Percentiles rank a stretch among this genome's conserved stretches.
phyloP scores from a whole-genome alignment of 92 coral and sea anemone species.

The Phenganax marumi region DNA sequence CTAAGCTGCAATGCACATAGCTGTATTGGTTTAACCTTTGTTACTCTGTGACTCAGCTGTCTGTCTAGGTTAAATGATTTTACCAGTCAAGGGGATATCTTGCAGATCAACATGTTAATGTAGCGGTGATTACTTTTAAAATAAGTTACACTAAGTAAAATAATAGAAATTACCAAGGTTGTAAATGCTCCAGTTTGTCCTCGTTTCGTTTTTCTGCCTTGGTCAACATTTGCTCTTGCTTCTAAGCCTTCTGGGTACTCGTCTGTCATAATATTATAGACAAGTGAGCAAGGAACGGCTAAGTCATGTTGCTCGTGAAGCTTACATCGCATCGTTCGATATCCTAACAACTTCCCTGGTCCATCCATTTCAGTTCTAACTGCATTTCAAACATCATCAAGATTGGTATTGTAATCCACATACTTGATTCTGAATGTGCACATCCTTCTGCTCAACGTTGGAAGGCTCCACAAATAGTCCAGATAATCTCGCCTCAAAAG shows the following conservation, averaged over 20 bases:
- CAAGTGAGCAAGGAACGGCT: conserved; percentile 55
- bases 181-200: conserved; percentile 49
- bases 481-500: too few species aligned
- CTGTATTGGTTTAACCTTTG: too few species aligned
- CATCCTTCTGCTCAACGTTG: too few species aligned
- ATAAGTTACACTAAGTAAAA: background rate
- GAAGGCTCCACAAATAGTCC: too few species aligned
- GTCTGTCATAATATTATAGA: conserved; percentile 49
- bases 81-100: background rate
- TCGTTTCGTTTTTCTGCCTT: conserved; percentile 28
- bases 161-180: conserved; percentile 47
- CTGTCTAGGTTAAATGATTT: too few species aligned
- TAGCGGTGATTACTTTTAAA: background rate
- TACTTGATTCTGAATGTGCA: too few species aligned
- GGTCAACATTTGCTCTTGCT: conserved; percentile 46
- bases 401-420: too few species aligned
- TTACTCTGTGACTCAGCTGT: too few species aligned
- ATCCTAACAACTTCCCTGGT: too few species aligned
- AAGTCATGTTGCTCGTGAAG: conserved; percentile 47
- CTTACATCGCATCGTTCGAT: too few species aligned
- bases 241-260: conserved; percentile 51
- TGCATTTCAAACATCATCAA: too few species aligned
- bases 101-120: background rate
- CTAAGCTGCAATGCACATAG: background rate
- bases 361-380: too few species aligned